phyloP scores from a whole-genome alignment of 2,888 invertebrate genomes.

The Drosophila demipolita region DNA sequence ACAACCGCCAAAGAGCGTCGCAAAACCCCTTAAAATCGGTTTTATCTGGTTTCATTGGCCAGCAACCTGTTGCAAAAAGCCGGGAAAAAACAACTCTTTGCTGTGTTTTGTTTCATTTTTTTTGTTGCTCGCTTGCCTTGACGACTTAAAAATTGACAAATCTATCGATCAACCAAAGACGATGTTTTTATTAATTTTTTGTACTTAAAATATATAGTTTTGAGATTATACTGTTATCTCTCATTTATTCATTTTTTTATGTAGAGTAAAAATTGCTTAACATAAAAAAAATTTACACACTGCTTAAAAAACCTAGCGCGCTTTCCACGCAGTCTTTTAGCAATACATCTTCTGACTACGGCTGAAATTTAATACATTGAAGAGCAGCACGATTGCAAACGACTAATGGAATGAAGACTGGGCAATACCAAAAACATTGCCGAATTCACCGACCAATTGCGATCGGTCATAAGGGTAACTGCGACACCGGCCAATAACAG shows the following conservation, averaged over 20 bases:
- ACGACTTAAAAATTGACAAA: background rate
- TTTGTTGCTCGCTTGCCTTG: conserved; percentile 6
- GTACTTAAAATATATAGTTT: background rate
- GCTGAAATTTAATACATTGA: background rate
- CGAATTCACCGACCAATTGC: background rate
- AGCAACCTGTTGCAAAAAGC: conserved; percentile 38
- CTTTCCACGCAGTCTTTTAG: background rate
- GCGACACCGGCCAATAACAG: background rate
- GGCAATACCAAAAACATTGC: background rate
- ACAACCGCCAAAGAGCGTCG: conserved; percentile 57
- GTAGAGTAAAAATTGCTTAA: background rate
- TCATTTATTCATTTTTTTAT: background rate
- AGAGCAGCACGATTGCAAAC: background rate
- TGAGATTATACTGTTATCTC: conserved; percentile 5
- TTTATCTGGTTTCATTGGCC: conserved; percentile 82
- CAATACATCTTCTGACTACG: background rate
- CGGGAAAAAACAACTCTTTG: conserved; percentile 26
- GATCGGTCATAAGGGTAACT: background rate
- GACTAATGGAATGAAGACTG: background rate
- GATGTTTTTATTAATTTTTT: background rate
- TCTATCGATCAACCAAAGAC: background rate
- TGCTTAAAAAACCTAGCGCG: background rate
- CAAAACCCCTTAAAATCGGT: conserved; percentile 81
- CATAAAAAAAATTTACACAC: background rate
- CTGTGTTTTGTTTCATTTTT: background rate